Conservation (phyloP, 2,113 vertebrate genomes). For the Perca flavescens region DNA sequence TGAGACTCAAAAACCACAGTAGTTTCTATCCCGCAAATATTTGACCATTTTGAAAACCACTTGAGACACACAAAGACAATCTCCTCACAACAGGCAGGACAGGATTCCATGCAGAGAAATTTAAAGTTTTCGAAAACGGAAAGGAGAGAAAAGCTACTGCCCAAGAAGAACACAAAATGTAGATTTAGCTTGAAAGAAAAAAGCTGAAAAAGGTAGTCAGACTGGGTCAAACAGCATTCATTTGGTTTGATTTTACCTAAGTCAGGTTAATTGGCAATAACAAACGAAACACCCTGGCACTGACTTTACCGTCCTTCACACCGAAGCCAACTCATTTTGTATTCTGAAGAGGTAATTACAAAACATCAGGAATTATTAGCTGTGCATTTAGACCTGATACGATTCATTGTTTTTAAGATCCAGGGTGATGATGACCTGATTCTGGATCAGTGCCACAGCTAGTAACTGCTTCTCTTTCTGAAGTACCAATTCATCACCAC, state of each 20-base stretch:
- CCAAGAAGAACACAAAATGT: neutral
- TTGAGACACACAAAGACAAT: constrained; percentile 20
- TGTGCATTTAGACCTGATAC: constrained; percentile 1
- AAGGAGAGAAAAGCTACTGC: neutral
- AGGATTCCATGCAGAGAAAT: constrained; percentile 63
- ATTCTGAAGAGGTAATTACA: constrained; percentile 2
- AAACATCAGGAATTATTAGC: constrained; percentile 32
- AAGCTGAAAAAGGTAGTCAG: neutral
- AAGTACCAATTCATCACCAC: constrained; percentile 36
- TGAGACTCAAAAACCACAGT: neutral
- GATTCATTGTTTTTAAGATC: constrained; percentile 18
- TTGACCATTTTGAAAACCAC: constrained; percentile 20
- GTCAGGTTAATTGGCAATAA: neutral
- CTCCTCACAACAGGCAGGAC: constrained; percentile 30
- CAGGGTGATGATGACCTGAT: constrained; percentile 22
- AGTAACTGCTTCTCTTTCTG: neutral
- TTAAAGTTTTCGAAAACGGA: neutral
- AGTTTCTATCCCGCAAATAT: neutral
- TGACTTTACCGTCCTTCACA: neutral
- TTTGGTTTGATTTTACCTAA: neutral
- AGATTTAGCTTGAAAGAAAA: neutral
- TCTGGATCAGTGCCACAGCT: constrained; percentile 24
- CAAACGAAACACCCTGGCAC: neutral
- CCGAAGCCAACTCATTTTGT: neutral
- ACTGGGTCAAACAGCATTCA: neutral